Base-by-base conservation (phyloP, 2,113 vertebrate species). In the Carassius auratus region DNA sequence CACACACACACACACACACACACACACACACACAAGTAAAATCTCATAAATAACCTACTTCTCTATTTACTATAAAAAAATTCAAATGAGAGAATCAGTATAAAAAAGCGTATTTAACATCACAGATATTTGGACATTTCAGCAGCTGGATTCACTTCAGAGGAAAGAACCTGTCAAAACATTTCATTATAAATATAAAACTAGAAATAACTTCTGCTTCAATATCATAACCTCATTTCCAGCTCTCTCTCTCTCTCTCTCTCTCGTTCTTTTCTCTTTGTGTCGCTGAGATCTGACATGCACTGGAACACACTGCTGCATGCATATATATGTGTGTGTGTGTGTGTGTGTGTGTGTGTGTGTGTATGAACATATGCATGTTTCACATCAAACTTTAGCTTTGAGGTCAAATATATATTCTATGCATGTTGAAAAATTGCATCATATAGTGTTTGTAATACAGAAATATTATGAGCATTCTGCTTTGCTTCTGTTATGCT, bases 311-410 rank as follows among this genome's bases (percentile, higher is more conserved):
- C 36, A 38, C 30, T 14, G 4, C 36, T 80, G 59, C 38, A 59
- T 26, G 26, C 26, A 26, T 26, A 26, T 26, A n/a, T n/a, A n/a
- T n/a, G n/a, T n/a, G n/a, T n/a, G n/a, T n/a, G n/a, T n/a, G n/a
- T n/a, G n/a, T n/a, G n/a, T 38, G 36, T 38, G 36, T 38, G 36
- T 38, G 36, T 38, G 2, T 38, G 3, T 30, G 30, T 57, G 5
- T 33, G 13, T 14, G 30, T 10, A 38, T 38, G 52, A 36, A n/a
- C 21, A 9, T 23, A 42, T 76, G 19, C n/a, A 4, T 26, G 42
- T 21, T 23, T 23, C n/a, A n/a, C 90, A 88, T 92, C 93, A 93
- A 93, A 92, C 45, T 50, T 75, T 10, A 79, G 76, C 55, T 48
- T 76, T 33, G 48, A 76, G 75, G 75, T 55, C 26, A 76, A 55